Evolutionary conservation across 2,113 vertebrate genomes (phyloP).

Genomic region (Furnarius figulus): DNA sequence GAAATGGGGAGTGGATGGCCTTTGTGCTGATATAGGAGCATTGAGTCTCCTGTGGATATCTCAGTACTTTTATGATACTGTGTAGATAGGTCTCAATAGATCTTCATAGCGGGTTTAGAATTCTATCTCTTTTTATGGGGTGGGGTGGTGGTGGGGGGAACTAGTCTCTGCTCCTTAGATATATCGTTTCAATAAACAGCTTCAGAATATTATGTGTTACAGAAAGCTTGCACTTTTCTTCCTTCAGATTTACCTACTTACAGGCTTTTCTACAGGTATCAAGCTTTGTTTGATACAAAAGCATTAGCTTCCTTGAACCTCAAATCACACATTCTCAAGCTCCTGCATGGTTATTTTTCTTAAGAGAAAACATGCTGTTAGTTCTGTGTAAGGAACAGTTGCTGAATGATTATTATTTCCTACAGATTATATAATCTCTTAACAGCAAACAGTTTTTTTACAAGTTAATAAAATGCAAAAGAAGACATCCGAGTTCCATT

Average conservation of each 20-base stretch:
- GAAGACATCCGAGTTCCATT: background rate
- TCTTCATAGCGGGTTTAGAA: background rate
- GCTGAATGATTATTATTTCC: conserved; percentile 28
- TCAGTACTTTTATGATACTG: background rate
- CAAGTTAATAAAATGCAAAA: conserved; percentile 17
- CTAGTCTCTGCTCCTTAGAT: background rate
- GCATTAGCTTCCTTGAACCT: background rate
- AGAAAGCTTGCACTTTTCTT: background rate
- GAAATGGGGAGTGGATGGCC: background rate
- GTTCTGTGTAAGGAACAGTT: background rate
- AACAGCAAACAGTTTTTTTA: background rate
- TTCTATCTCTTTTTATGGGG: background rate
- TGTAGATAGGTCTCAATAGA: background rate
- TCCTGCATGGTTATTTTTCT: background rate
- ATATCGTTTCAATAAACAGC: background rate
- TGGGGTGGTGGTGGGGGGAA: background rate
- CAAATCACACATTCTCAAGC: background rate
- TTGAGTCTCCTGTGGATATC: background rate
- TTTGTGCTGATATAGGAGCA: accelerated
- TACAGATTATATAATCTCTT: background rate
- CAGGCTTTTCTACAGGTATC: background rate
- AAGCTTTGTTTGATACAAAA: background rate
- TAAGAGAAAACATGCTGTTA: background rate
- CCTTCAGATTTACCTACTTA: background rate
- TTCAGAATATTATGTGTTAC: background rate